phyloP scores from a whole-genome alignment of 2,888 invertebrate genomes.

The Drosophila eohydei region DNA sequence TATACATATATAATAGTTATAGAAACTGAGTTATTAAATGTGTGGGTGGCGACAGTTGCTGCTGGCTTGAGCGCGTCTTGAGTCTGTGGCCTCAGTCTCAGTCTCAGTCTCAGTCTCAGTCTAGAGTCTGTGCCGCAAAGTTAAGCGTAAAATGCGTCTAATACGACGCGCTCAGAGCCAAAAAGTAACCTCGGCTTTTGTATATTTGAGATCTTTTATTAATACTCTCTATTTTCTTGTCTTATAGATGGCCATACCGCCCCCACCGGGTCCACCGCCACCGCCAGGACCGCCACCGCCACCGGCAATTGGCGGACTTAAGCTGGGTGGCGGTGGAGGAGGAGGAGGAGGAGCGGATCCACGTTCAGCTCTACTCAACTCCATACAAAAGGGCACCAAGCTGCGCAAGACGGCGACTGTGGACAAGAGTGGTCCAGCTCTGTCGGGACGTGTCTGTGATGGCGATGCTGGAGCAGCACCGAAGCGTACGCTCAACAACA shows the following conservation, averaged over 20 bases:
- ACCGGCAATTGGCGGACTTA: slow-evolving; percentile 85
- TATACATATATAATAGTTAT: slow-evolving; percentile 57
- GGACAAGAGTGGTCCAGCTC: slow-evolving; percentile 93
- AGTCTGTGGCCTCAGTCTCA: slow-evolving; percentile 24
- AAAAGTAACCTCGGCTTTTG: slow-evolving; percentile 38
- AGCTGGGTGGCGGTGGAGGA: slow-evolving; percentile 71
- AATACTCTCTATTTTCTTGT: background rate
- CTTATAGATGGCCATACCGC: slow-evolving; percentile 85
- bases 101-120: slow-evolving; percentile 31
- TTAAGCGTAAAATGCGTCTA: slow-evolving; percentile 54
- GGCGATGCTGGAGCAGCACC: slow-evolving; percentile 25
- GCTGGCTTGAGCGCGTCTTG: slow-evolving; percentile 30
- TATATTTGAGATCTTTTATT: background rate
- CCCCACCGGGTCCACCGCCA: slow-evolving; percentile 87
- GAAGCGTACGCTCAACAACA: slow-evolving; percentile 57
- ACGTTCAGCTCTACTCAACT: slow-evolving; percentile 90
- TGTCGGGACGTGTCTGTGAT: slow-evolving; percentile 86
- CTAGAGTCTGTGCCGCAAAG: slow-evolving; percentile 36
- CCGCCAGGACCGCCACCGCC: slow-evolving; percentile 89
- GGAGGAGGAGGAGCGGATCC: slow-evolving; percentile 85
- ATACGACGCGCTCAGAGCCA: slow-evolving; percentile 50
- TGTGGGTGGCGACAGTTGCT: slow-evolving; percentile 53
- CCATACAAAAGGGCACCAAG: slow-evolving; percentile 92
- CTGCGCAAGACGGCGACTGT: slow-evolving; percentile 95
- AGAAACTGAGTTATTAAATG: slow-evolving; percentile 61